Base-by-base conservation (phyloP, 2,888 invertebrate genomes). In the Mimachlamys varia region DNA sequence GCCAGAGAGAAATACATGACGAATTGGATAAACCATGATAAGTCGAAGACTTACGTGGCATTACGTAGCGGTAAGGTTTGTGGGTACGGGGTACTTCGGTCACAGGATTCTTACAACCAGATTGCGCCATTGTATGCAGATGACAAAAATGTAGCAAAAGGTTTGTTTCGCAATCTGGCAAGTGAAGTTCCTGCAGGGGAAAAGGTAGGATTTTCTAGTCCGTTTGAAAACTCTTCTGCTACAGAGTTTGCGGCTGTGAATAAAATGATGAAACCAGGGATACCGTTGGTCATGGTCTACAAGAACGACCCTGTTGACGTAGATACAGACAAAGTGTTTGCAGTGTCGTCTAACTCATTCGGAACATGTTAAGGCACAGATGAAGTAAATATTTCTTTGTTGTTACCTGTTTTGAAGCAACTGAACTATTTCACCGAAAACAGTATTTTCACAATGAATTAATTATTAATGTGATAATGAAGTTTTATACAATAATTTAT, bases 211-310 rank as follows among this genome's bases (percentile, higher is more conserved):
- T 58, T 58, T 58, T 58, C 58, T 22, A 58, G 58, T 58, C 58
- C 58, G 22, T 58, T 58, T 58, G 58, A 58, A 58, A 58, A 58
- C 22, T 58, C 58, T 10, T 58, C 58, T 22, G 58, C 58, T 22
- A 58, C 58, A 58, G 58, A 58, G 58, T 58, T 58, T 22, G 58
- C 58, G 15, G 58, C 58, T 58, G 22, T 58, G 58, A 58, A 58
- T 58, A 58, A 58, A 58, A 58, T 58, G 58, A 58, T 58, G 58
- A 58, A 58, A 58, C 58, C 58, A 58, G 58, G 58, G 22, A 58
- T 58, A 17, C 58, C 58, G 4, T 22, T 58, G 5, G 19, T 58
- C 19, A 58, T 58, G 58, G 22, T 58, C 19, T 58, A 58, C 22
- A 58, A 58, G 22, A 22, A 22, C 22, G 58, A 58, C 4, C 58